phyloP scores from a whole-genome alignment of 92 coral and sea anemone genomes.

The Muricea muricata region DNA sequence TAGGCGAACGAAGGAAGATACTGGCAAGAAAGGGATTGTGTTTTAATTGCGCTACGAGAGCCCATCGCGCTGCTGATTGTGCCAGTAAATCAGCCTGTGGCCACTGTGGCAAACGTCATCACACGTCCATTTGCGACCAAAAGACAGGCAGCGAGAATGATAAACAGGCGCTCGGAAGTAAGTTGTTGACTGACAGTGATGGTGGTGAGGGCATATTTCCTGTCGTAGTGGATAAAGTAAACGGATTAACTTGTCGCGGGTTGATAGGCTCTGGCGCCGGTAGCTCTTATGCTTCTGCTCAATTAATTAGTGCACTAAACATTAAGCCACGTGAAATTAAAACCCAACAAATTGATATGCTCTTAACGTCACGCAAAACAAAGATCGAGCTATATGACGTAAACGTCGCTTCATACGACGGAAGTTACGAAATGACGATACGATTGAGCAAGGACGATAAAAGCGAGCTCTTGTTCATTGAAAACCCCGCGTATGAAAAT shows the following conservation, averaged over 20 bases:
- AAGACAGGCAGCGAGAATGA: too few species aligned
- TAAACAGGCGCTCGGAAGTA: too few species aligned
- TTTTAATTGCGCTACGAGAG: too few species aligned
- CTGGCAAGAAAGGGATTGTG: too few species aligned
- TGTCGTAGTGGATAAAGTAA: background rate
- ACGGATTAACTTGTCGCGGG: background rate
- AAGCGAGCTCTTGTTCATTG: background rate
- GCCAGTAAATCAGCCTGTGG: background rate
- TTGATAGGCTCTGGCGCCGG: background rate
- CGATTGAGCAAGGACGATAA: background rate
- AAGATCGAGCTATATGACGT: background rate
- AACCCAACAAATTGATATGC: background rate
- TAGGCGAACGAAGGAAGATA: too few species aligned
- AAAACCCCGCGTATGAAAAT: background rate
- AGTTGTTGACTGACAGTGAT: too few species aligned
- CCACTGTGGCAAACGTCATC: constrained; percentile 7
- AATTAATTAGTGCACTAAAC: background rate
- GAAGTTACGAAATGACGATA: background rate
- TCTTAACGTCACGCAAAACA: background rate
- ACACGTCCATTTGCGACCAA: too few species aligned
- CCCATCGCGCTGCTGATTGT: constrained; percentile 14
- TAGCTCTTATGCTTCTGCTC: background rate
- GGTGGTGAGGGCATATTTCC: background rate
- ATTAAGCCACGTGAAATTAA: background rate
- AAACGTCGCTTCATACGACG: too few species aligned